Evolutionary conservation across 2,113 vertebrate genomes (phyloP).

Genomic region (Terrapene triunguis): DNA sequence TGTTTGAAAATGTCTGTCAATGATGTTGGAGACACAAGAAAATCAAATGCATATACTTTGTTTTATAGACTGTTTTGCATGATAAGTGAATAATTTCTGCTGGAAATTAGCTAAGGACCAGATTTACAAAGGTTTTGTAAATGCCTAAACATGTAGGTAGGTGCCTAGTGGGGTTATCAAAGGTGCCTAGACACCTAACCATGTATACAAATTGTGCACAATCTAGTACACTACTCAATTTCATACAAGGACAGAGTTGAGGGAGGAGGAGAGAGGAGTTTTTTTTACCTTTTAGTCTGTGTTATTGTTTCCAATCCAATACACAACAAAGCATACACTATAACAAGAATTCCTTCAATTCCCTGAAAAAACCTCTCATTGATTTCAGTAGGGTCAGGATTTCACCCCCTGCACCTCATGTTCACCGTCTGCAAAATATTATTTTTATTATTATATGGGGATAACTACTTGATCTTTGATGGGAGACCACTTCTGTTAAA

Average conservation of each 20-base stretch:
- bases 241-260: background rate
- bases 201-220: background rate
- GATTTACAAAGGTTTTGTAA: rapidly evolving
- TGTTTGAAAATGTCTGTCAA: background rate
- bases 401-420: background rate
- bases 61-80: background rate
- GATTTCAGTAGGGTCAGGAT: background rate
- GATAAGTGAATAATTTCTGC: background rate
- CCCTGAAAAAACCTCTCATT: background rate
- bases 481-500: background rate
- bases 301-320: background rate
- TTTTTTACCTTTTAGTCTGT: background rate
- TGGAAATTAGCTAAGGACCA: background rate
- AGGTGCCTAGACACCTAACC: background rate
- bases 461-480: background rate
- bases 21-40: background rate
- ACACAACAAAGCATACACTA: background rate
- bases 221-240: background rate
- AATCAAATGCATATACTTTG: background rate
- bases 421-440: background rate
- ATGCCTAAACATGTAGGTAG: rapidly evolving
- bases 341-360: background rate
- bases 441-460: background rate
- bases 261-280: background rate
- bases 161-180: background rate